Base-by-base conservation (phyloP, 2,113 vertebrate genomes). In the Silurus glanis region DNA sequence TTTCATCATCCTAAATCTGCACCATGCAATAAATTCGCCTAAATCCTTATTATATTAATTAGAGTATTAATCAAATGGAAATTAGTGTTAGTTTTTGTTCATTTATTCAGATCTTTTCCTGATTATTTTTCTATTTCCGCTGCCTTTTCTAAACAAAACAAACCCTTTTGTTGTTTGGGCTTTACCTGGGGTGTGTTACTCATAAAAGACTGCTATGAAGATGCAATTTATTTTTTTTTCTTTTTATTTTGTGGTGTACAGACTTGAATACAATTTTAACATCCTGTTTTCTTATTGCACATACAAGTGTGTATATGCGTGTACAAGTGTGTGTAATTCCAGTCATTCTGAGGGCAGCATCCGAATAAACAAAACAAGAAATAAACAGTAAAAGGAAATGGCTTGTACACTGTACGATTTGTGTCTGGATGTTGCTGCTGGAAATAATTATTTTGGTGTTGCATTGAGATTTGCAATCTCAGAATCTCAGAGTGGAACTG, bases 1-100 rank as follows among this genome's bases (percentile, higher is more conserved):
- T 76, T 86, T 83, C 84, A 89, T 89, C 82, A 89, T 87, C 89
- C 88, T 56, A 87, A 89, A 92, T 85, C 78, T 92, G 89, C 74
- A 89, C 82, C 71, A 61, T 0, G 9, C 82, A 78, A 90, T 89
- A 79, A 91, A 93, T 90, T 80, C 80, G 88, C 87, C 91, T 88
- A n/a, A 61, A 78, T 61, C 47, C 58, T 90, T 89, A 93, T 90
- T 90, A 85, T 64, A 92, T 90, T 90, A 85, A 92, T 92, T 89
- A 88, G 83, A 83, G 89, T 86, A 90, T 91, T 91, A 91, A 92
- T 91, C 82, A 59, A 82, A 53, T 78, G 67, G 37, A 80, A 71
- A 83, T 79, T 80, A 79, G 10, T 62, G 56, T 86, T 67, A 67
- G 49, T 82, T 83, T 80, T 76, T 76, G 21, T 85, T 85, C 13